phyloP scores from a whole-genome alignment of 2,888 invertebrate species.

The Papilio demoleus region DNA sequence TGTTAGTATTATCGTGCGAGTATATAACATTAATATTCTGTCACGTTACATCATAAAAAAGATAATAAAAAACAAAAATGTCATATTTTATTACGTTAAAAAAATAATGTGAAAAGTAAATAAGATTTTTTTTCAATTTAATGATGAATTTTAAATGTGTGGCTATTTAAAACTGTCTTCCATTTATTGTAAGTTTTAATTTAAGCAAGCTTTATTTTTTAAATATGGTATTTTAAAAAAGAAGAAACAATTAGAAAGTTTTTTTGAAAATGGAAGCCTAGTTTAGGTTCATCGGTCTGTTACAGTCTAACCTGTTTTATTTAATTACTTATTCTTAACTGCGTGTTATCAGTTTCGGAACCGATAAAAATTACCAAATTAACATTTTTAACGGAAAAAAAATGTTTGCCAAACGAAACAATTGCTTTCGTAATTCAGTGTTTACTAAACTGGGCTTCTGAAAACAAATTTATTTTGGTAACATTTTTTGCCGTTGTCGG shows the following conservation, averaged over 20 bases:
- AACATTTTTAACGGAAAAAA: not conserved
- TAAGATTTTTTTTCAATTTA: too few relatives aligned
- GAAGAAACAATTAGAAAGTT: too few relatives aligned
- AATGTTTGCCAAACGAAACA: not conserved
- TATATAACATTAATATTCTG: not conserved
- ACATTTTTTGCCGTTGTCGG: constrained; percentile 4
- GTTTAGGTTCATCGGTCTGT: not conserved
- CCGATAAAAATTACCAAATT: not conserved
- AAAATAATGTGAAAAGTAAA: too few relatives aligned
- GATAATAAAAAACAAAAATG: not conserved
- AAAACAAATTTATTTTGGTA: not conserved
- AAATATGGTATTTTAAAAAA: too few relatives aligned
- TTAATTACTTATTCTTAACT: not conserved
- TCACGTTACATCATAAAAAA: constrained; percentile 4
- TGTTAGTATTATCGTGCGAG: not conserved
- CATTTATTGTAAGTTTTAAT: too few relatives aligned
- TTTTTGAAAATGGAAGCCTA: not conserved
- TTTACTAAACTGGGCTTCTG: not conserved
- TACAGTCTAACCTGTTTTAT: not conserved
- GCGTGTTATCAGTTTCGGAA: not conserved
- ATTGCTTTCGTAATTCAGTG: not conserved
- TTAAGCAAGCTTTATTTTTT: too few relatives aligned
- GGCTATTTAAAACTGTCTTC: too few relatives aligned
- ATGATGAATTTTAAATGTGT: too few relatives aligned
- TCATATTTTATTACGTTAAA: not conserved